Percentiles rank a stretch among this genome's conserved stretches.
Evolutionary conservation across 2,797 vertebrate species (phyloP).

Genomic region (Onychomys torridus): DNA sequence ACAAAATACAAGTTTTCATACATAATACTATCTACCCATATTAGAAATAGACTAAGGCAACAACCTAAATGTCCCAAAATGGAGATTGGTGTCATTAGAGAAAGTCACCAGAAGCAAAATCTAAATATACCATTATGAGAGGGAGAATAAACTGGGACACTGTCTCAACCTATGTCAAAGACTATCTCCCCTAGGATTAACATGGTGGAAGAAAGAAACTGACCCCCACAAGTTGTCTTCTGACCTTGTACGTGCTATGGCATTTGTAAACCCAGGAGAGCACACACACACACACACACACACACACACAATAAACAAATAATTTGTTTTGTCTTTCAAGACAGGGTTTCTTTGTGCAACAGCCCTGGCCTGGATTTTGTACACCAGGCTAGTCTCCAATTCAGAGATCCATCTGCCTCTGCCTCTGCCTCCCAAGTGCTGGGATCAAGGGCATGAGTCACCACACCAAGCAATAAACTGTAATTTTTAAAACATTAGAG

Average conservation of each 20-base stretch:
- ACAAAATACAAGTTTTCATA: conserved; percentile 25
- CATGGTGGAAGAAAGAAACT: neutral
- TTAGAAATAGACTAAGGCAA: conserved; percentile 17
- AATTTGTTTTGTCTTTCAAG: neutral
- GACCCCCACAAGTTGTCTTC: neutral
- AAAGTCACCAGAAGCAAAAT: conserved; percentile 58
- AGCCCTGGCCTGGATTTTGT: neutral
- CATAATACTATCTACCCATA: conserved; percentile 36
- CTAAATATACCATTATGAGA: neutral
- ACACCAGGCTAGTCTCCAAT: neutral
- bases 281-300: neutral
- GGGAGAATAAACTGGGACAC: conserved; percentile 2
- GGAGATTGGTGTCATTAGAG: neutral
- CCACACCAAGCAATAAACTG: neutral
- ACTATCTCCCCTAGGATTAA: neutral
- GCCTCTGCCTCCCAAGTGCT: neutral
- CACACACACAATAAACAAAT: neutral
- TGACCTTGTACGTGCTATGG: neutral
- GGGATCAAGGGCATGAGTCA: neutral
- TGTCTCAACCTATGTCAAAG: conserved; percentile 17
- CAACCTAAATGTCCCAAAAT: conserved; percentile 41
- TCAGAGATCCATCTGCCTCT: neutral
- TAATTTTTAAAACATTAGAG: neutral
- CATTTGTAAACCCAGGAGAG: neutral
- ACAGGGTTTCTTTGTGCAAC: neutral